phyloP scores from a whole-genome alignment of 2,113 vertebrate species.

The Corythornis vintsioides region DNA sequence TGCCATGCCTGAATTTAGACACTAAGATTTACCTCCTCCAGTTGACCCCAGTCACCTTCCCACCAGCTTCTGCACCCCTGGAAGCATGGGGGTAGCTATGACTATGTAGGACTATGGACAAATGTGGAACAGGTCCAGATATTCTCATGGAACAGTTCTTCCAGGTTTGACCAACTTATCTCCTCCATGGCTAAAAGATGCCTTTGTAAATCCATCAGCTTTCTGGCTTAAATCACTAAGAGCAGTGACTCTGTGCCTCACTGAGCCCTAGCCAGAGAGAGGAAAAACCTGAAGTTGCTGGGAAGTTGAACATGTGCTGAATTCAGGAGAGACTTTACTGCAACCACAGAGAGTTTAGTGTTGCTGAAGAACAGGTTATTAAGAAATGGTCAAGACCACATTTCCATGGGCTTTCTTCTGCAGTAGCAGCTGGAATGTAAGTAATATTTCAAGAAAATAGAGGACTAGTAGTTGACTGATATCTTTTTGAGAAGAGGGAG shows the following conservation, averaged over 20 bases:
- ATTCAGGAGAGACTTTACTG: background rate
- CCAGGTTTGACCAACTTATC: background rate
- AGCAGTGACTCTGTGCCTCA: background rate
- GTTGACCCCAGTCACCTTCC: background rate
- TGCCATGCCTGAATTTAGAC: background rate
- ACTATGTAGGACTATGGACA: too few species aligned
- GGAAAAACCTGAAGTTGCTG: background rate
- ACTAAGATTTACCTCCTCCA: background rate
- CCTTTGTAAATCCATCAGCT: background rate
- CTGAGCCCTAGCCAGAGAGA: background rate
- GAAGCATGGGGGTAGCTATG: background rate
- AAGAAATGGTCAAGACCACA: background rate
- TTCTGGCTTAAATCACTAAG: background rate
- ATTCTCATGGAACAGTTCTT: background rate
- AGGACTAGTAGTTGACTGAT: background rate
- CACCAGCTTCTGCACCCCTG: background rate
- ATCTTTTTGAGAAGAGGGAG: background rate
- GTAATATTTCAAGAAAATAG: background rate
- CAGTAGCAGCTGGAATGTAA: background rate
- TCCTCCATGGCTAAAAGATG: background rate
- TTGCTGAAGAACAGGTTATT: background rate
- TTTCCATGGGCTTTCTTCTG: background rate
- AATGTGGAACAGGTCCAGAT: background rate
- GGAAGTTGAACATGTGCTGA: background rate
- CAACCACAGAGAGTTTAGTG: background rate